Base-by-base conservation (phyloP, 2,888 invertebrate genomes). In the Drosophila leonis region DNA sequence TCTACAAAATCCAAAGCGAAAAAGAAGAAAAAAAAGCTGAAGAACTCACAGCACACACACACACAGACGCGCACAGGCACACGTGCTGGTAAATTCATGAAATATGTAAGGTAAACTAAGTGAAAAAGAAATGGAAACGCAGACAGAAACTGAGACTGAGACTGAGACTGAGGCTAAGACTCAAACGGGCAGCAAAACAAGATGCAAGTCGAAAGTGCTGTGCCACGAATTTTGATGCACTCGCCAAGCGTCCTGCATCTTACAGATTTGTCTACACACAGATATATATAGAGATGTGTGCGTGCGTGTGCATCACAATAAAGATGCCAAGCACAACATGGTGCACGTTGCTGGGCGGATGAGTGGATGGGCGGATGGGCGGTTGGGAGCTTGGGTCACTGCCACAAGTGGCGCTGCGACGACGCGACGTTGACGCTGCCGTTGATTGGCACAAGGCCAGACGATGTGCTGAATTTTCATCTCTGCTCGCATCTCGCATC, bases 381-480 rank as follows among this genome's bases (percentile, higher is more conserved):
- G 24, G 35, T 4, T 24, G 10, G 20, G 49, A 9, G 10, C 46
- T 63, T 75, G 73, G 77, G 81, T 62, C 65, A 65, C 90, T 82
- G 83, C 88, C 88, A 84, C 83, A 84, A 84, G 90, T 84, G 90
- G 85, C 80, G 41, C 55, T 39, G 55, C 55, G 55, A 18, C 41
- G 55, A 55, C 29, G 55, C 29, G 29, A 55, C 55, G 55, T 41
- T 55, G 55, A 41, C 41, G 72, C 82, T 79, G 79, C 52, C 71
- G 82, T 78, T 84, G 90, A 84, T 84, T 84, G 84, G 88, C 90
- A 88, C 84, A 84, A 84, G 84, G 84, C 90, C 84, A 84, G 42
- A 68, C 67, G 66, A 65, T 67, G 68, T 54, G 61, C 64, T 59
- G 49, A 57, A 56, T 59, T 65, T 41, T 52, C 44, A 52, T 35